These are phyloP conservation scores for Melangyna quadrimaculata DNA, from an alignment of 2,888 invertebrate genomes.

Conservation along the genomic window DNA sequence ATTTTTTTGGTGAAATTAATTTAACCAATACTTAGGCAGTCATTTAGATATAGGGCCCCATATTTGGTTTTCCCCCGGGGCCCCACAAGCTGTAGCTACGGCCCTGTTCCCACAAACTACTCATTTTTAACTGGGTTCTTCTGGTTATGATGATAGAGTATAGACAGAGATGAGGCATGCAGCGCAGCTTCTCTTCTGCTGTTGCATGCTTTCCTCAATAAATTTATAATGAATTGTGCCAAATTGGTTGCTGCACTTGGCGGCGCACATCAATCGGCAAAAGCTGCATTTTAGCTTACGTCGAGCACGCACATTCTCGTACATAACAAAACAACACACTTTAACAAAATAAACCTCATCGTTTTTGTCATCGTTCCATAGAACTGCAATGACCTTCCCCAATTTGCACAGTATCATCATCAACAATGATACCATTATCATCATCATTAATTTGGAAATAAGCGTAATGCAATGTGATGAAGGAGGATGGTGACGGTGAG, in stretches of 20 bases:
- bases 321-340: background rate
- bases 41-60: too few species aligned
- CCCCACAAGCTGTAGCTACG: too few species aligned
- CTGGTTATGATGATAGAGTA: slow-evolving; percentile 4
- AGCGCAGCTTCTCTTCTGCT: background rate
- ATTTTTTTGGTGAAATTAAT: too few species aligned
- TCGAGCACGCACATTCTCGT: background rate
- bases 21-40: too few species aligned
- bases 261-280: slow-evolving; percentile 42
- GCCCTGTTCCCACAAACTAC: slow-evolving; percentile 47
- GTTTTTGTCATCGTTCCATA: slow-evolving; percentile 1
- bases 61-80: too few species aligned
- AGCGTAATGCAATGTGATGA: background rate
- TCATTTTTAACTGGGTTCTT: slow-evolving; percentile 36
- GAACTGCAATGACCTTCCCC: slow-evolving; percentile 48
- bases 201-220: slow-evolving; percentile 38
- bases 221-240: slow-evolving; percentile 54
- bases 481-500: background rate
- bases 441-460: background rate
- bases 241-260: slow-evolving; percentile 46
- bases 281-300: background rate
- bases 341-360: slow-evolving; percentile 7
- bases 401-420: slow-evolving; percentile 55
- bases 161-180: background rate
- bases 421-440: slow-evolving; percentile 17